A percentile compares a stretch with the other conserved stretches of the same genome.
Evolutionary conservation across 2,113 vertebrate species (phyloP).

Genomic region (Lagopus leucura): DNA sequence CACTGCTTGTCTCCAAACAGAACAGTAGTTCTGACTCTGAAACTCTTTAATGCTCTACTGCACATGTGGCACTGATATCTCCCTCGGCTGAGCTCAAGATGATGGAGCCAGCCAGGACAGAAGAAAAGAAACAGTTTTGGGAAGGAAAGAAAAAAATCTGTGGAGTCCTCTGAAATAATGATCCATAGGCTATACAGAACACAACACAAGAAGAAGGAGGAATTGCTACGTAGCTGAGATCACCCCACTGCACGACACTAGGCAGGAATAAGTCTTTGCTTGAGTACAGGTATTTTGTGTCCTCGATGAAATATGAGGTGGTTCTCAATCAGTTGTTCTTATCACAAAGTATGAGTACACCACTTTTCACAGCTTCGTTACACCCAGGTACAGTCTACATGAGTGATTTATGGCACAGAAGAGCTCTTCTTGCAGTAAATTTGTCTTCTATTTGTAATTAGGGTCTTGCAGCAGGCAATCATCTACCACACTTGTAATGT

Average conservation of each 20-base stretch:
- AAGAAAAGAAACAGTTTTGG: not conserved
- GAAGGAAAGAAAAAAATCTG: not conserved
- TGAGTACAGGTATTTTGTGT: not conserved
- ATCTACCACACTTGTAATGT: fast-evolving
- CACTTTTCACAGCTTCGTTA: not conserved
- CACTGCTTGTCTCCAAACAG: not conserved
- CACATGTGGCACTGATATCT: not conserved
- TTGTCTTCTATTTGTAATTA: not conserved
- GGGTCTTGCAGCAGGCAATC: not conserved
- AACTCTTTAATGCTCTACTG: not conserved
- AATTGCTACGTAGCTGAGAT: not conserved
- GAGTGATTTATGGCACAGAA: not conserved
- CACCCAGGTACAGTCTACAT: not conserved
- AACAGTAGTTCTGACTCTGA: not conserved
- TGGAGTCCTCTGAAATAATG: not conserved
- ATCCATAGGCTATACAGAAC: not conserved
- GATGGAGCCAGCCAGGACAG: not conserved
- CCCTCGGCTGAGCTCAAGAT: not conserved
- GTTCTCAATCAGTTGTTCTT: not conserved
- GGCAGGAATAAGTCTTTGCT: not conserved
- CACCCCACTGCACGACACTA: not conserved
- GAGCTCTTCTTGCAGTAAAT: not conserved
- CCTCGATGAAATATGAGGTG: not conserved
- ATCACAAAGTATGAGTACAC: not conserved
- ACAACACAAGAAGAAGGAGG: not conserved